phyloP scores from a whole-genome alignment of 2,797 vertebrate genomes.

The Sciurus carolinensis region DNA sequence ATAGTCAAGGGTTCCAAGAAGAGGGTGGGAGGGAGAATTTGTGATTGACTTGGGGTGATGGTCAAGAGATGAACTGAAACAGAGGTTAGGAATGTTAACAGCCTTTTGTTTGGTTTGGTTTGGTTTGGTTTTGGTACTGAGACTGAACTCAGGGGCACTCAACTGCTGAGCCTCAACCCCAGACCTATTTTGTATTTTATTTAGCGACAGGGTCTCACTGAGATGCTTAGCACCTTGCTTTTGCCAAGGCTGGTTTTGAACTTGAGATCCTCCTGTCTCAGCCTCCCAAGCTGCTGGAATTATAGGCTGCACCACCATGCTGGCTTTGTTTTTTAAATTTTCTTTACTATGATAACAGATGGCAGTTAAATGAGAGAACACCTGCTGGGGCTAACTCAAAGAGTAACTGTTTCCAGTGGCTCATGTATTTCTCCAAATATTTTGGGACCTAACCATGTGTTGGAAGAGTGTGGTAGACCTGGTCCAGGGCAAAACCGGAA shows the following conservation, averaged over 20 bases:
- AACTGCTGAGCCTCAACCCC: too few relatives aligned
- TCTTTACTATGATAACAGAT: constrained; percentile 65
- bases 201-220: too few relatives aligned
- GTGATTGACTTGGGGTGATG: constrained; percentile 4
- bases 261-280: too few relatives aligned
- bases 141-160: too few relatives aligned
- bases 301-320: too few relatives aligned
- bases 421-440: background rate
- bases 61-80: constrained; percentile 58
- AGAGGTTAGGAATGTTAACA: constrained; percentile 44
- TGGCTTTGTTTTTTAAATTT: constrained; percentile 39
- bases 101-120: background rate
- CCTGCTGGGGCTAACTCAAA: background rate
- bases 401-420: background rate
- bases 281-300: too few relatives aligned
- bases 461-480: background rate
- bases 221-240: too few relatives aligned
- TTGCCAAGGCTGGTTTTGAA: too few relatives aligned
- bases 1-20: background rate
- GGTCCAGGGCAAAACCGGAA: background rate
- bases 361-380: constrained; percentile 55
- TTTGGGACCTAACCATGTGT: background rate
- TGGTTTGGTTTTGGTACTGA: too few relatives aligned
- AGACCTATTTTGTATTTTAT: too few relatives aligned
- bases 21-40: background rate